Evolutionary conservation across 1,140 invertebrate species (phyloP), one percentile per base, ranked within the genome.

Genomic region (Augochlora pura): DNA sequence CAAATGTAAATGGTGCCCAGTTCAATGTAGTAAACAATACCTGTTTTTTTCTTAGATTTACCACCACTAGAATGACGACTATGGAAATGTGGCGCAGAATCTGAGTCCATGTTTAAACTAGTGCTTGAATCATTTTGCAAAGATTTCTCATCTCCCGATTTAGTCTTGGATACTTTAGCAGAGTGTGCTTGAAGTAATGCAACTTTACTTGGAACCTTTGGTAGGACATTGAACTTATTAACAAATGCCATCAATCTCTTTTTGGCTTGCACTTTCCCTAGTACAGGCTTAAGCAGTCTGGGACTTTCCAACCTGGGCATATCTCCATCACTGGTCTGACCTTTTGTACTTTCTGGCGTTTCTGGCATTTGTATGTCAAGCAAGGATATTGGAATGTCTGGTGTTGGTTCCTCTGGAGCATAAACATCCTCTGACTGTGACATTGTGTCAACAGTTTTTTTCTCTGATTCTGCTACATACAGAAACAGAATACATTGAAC

Each of bases 191-290:
- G 76, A 69, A 76, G 52, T 12, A 72, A 21, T 54, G 25, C 68
- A 21, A 68, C 49, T 25, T 89, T 70, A 81, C 85, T 80, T 79
- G 90, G 63, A 52, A 86, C 75, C 87, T 91, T 91, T 25, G 87
- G 75, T 16, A 88, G 65, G 8, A 84, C 74, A 74, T 87, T 89
- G 60, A 91, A 92, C 65, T 92, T 93, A 80, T 92, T 93, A 2
- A 91, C 92, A 86, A 93, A 93, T 69, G 93, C 93, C 92, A 93
- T 92, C 38, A 93, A 85, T 59, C 93, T 86, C 69, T 93, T 93
- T 78, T 93, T 93, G 0, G 93, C 93, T 83, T 93, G 92, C 21
- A 91, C 72, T 87, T 92, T 93, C 12, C 92, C 92, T 65, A 93
- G 83, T 0, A 93, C 92, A 16, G 92, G 92, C 74, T 93, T 93